These are phyloP conservation scores for Halictus ligatus DNA, from an alignment of 2,888 invertebrate species.

Conservation along the genomic window DNA sequence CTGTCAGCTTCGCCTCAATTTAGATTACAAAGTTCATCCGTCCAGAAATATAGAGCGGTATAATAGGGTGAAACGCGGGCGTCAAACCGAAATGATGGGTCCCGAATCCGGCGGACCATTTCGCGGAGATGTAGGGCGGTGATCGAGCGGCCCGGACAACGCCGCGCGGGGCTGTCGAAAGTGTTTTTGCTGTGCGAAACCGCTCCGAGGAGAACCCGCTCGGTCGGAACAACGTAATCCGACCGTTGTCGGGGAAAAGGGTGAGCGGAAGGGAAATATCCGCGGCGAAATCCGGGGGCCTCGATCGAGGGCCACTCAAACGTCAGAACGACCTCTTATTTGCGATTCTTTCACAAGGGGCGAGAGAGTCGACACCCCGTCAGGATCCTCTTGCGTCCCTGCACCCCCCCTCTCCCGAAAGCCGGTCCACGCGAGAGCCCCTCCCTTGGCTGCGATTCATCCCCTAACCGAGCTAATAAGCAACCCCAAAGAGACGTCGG, in stretches of 20 bases:
- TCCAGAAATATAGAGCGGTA: not conserved
- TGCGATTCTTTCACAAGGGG: constrained; percentile 75
- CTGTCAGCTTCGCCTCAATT: constrained; percentile 4
- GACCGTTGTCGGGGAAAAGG: not conserved
- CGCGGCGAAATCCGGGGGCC: constrained; percentile 74
- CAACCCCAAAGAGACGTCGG: constrained; percentile 78
- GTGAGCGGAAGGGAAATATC: constrained; percentile 56
- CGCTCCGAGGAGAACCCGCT: constrained; percentile 48
- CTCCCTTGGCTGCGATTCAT: constrained; percentile 66
- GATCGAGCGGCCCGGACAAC: constrained; percentile 28
- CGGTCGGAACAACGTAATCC: constrained; percentile 59
- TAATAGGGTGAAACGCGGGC: not conserved
- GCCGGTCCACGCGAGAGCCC: constrained; percentile 27
- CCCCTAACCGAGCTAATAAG: constrained; percentile 82
- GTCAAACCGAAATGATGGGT: constrained; percentile 24
- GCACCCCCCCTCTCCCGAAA: not conserved
- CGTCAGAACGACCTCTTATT: constrained; percentile 75
- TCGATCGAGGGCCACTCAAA: constrained; percentile 72
- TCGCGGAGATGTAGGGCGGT: constrained; percentile 11
- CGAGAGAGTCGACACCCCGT: constrained; percentile 65
- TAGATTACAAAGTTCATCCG: not conserved
- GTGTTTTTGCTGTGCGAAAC: constrained; percentile 41
- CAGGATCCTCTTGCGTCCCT: constrained; percentile 51
- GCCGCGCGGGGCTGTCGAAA: not conserved
- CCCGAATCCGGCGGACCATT: constrained; percentile 18